A percentile compares a stretch with the other conserved stretches of the same genome.
Evolutionary conservation across 1,140 invertebrate species (phyloP).

Genomic region (Macrosteles quadrilineatus): DNA sequence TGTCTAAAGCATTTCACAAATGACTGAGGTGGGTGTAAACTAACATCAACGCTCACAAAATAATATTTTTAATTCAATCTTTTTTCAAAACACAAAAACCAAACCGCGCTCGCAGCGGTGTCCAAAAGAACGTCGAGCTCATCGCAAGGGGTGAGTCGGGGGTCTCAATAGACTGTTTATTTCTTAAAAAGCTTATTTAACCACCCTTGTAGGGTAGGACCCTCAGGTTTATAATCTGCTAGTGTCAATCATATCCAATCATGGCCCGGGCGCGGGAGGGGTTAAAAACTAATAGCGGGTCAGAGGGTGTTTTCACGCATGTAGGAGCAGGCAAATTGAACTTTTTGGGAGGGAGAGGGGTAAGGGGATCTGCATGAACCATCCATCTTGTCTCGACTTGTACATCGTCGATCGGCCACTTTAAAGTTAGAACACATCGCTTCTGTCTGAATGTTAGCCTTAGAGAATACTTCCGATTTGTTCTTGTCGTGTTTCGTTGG

Average conservation of each 20-base stretch:
- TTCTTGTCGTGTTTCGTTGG: no score
- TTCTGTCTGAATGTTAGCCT: neutral
- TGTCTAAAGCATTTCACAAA: no score
- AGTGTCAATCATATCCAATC: constrained; percentile 25
- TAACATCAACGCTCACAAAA: no score
- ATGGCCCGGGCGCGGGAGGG: neutral
- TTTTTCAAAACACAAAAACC: no score
- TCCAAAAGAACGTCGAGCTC: no score
- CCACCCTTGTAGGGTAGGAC: neutral
- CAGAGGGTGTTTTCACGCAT: constrained; percentile 18
- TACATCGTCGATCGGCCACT: neutral
- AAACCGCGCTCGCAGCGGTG: no score
- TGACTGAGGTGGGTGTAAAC: no score
- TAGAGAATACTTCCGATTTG: no score
- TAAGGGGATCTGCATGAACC: neutral
- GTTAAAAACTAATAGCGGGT: constrained; percentile 7
- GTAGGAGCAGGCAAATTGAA: constrained; percentile 25
- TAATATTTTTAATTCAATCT: no score
- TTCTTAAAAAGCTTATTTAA: constrained; percentile 27
- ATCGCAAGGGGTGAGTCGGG: no score
- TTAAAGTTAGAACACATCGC: neutral
- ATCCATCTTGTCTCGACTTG: neutral
- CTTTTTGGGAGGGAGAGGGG: neutral
- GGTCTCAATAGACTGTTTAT: constrained; percentile 16
- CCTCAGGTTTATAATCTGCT: constrained; percentile 18